Evolutionary conservation across 2,888 invertebrate species (phyloP).

Genomic region (Pyrochroa serraticornis): DNA sequence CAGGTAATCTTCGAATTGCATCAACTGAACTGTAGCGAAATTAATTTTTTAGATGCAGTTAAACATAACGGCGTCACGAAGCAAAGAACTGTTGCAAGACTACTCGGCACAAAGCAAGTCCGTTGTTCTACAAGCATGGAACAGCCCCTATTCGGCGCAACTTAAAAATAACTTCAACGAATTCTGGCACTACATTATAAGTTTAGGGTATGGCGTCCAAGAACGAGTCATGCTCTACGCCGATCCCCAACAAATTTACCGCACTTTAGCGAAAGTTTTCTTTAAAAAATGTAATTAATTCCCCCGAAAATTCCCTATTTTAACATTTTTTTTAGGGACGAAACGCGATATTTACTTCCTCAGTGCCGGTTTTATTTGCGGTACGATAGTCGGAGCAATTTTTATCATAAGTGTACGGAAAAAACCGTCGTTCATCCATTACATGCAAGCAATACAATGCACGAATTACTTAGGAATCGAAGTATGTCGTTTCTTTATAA

Average conservation of each 20-base stretch:
- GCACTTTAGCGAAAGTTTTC: constrained; percentile 41
- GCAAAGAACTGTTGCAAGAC: constrained; percentile 45
- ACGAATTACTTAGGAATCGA: constrained; percentile 58
- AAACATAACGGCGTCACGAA: constrained; percentile 45
- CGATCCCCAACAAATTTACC: constrained; percentile 44
- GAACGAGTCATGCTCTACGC: constrained; percentile 34
- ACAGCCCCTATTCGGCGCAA: constrained; percentile 41
- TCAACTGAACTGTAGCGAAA: constrained; percentile 4
- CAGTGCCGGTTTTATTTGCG: constrained; percentile 56
- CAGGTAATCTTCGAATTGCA: constrained; percentile 43
- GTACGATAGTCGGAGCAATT: constrained; percentile 56
- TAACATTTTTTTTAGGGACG: constrained; percentile 51
- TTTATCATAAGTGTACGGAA: constrained; percentile 53
- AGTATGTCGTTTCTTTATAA: constrained; percentile 45
- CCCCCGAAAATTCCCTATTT: no score
- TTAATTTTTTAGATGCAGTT: constrained; percentile 47
- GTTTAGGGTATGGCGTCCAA: constrained; percentile 39
- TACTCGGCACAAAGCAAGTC: constrained; percentile 44
- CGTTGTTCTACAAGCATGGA: constrained; percentile 40
- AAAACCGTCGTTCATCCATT: constrained; percentile 49
- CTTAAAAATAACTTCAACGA: constrained; percentile 40
- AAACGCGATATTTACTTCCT: constrained; percentile 57
- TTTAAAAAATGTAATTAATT: constrained; percentile 45
- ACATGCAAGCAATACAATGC: constrained; percentile 61
- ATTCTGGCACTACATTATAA: constrained; percentile 38